Evolutionary conservation across 37 sponge, comb jelly and placozoan species (phyloP).

Genomic region (Hormiphora californensis): DNA sequence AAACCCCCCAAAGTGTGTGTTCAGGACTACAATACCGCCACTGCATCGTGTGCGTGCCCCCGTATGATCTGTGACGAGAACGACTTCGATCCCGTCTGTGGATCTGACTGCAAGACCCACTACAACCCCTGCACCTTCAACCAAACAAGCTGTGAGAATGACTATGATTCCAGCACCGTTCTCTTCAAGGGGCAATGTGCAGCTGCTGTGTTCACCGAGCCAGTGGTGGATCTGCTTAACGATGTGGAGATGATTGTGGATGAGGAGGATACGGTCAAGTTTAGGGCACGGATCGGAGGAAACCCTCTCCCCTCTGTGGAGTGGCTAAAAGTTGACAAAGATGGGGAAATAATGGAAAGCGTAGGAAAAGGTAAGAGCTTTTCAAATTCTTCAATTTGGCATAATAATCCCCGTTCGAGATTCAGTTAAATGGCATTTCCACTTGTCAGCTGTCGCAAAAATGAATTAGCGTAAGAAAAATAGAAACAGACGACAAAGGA

Average conservation of each 20-base stretch:
- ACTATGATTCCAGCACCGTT: not conserved
- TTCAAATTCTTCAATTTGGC: too few relatives aligned
- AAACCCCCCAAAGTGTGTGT: constrained; percentile 24
- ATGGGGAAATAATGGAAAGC: too few relatives aligned
- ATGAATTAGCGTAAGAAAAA: too few relatives aligned
- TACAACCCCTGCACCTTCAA: constrained; percentile 40
- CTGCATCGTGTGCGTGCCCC: constrained; percentile 7
- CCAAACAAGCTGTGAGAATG: constrained; percentile 38
- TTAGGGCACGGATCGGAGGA: not conserved
- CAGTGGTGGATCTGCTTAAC: not conserved
- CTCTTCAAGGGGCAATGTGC: not conserved
- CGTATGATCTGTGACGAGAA: not conserved
- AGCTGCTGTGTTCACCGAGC: not conserved
- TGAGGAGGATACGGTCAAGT: not conserved
- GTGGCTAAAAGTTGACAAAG: constrained; percentile 36
- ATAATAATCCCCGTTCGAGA: too few relatives aligned
- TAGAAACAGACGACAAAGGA: too few relatives aligned
- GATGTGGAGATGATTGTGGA: not conserved
- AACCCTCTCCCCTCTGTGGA: not conserved
- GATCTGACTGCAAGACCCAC: constrained; percentile 16
- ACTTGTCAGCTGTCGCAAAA: too few relatives aligned
- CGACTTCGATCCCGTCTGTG: constrained; percentile 34
- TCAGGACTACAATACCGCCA: constrained; percentile 31
- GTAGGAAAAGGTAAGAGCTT: too few relatives aligned
- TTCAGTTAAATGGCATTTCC: too few relatives aligned